These are phyloP conservation scores for Aphelocoma coerulescens DNA, from an alignment of 2,113 vertebrate species.

Conservation along the genomic window DNA sequence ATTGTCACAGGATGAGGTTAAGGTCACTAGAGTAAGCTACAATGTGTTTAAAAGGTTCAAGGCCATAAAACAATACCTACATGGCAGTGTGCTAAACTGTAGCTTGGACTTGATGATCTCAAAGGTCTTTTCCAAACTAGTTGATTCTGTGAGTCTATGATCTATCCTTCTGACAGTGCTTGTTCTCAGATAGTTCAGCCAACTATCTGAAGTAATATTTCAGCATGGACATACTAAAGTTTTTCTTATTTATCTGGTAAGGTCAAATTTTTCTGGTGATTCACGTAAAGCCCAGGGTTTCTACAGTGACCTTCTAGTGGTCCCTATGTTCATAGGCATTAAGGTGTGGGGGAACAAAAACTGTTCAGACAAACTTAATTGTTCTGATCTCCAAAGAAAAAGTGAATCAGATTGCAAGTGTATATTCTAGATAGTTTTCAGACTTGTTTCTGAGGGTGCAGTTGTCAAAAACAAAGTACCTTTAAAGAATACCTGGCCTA, in stretches of 20 bases:
- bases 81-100: not conserved
- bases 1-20: not conserved
- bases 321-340: not conserved
- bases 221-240: not conserved
- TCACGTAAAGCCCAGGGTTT: rapidly evolving
- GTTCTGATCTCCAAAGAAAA: not conserved
- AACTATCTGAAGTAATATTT: not conserved
- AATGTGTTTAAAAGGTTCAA: not conserved
- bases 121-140: not conserved
- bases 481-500: not conserved
- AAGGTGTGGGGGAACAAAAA: not conserved
- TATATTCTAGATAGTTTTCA: not conserved
- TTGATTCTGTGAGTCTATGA: not conserved
- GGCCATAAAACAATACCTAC: not conserved
- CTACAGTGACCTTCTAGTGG: not conserved
- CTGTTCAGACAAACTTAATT: not conserved
- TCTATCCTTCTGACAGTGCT: not conserved
- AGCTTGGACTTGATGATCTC: not conserved
- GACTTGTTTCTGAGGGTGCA: not conserved
- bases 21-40: not conserved
- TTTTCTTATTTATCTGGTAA: not conserved
- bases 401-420: not conserved
- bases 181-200: not conserved
- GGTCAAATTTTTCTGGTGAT: not conserved
- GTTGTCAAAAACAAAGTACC: not conserved